Evolutionary conservation across 2,888 invertebrate species (phyloP), one percentile per base, ranked within the genome.

Genomic region (Torymus tubicola): DNA sequence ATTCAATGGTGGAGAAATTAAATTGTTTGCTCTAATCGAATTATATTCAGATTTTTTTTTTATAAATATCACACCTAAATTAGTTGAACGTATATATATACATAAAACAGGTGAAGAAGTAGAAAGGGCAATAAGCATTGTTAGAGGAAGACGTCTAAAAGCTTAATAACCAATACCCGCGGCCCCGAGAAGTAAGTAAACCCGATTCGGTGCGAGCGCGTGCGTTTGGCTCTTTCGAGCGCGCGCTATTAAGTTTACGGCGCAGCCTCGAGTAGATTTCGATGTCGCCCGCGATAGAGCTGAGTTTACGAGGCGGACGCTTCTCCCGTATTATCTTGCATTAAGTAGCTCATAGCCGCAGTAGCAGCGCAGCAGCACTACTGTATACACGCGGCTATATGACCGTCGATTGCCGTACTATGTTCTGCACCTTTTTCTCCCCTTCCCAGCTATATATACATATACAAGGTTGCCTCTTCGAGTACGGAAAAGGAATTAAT

Each of bases 241-340:
- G 69, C 42, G 79, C 69, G 80, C 85, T 81, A 84, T 85, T 84
- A 84, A 85, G 80, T 84, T 84, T 84, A 83, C 81, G 84, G 82
- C 81, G 82, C 82, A 78, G 82, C 65, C 81, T 84, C 82, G 83
- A 85, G 83, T 85, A 84, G 84, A 81, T 84, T 85, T 85, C 84
- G 83, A 85, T 85, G 84, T 84, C 81, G 74, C 52, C 57, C 50
- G 63, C 77, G 77, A 77, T 77, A 73, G 77, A 73, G 81, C 67
- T 50, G 68, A 78, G 71, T 81, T 81, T 81, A 81, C 81, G 81
- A 81, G 63, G 69, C 63, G 72, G 64, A 55, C 72, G 72, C 12
- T 16, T 60, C 75, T 18, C 31, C 70, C 70, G 79, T 70, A 80
- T 73, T 82, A 77, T 76, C 76, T 70, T 70, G 72, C 75, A 68